Percentiles rank a stretch among this genome's conserved stretches.
Evolutionary conservation across 2,888 invertebrate genomes (phyloP).

Genomic region (Heteropelma amictum): DNA sequence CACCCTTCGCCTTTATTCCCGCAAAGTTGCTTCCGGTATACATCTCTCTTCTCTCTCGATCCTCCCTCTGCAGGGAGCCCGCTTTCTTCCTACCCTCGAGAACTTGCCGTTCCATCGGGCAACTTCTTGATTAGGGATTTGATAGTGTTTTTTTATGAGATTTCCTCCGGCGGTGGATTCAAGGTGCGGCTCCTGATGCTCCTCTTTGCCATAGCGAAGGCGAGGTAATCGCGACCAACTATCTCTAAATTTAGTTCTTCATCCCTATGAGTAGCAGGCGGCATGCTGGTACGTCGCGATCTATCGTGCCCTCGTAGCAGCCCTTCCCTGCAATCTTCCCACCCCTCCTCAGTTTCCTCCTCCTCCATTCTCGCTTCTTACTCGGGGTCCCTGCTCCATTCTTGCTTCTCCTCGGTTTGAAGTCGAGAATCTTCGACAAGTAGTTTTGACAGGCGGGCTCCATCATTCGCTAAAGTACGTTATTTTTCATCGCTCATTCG

Average conservation of each 20-base stretch:
- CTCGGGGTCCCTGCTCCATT: conserved; percentile 29
- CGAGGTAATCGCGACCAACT: conserved; percentile 65
- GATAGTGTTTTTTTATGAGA: conserved; percentile 66
- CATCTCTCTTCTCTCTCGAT: conserved; percentile 25
- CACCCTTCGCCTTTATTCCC: too few relatives aligned
- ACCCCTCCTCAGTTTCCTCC: not conserved
- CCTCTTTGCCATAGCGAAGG: conserved; percentile 32
- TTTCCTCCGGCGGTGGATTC: conserved; percentile 60
- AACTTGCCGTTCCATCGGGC: conserved; percentile 61
- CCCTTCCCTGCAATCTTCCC: conserved; percentile 28
- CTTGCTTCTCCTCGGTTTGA: conserved; percentile 47
- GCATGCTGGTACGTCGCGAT: conserved; percentile 56
- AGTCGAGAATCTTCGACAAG: conserved; percentile 25
- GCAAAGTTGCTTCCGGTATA: conserved; percentile 23
- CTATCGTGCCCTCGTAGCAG: conserved; percentile 22
- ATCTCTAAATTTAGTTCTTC: conserved; percentile 64
- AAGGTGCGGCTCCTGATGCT: conserved; percentile 38
- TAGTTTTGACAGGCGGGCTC: conserved; percentile 14
- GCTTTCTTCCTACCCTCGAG: conserved; percentile 43
- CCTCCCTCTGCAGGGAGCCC: not conserved
- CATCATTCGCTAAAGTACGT: conserved; percentile 33
- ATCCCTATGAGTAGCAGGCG: conserved; percentile 50
- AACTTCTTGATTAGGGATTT: conserved; percentile 71
- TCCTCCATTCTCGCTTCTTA: not conserved
- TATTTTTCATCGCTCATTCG: conserved; percentile 46